A percentile compares a stretch with the other conserved stretches of the same genome.
Evolutionary conservation across 2,888 invertebrate species (phyloP).

Genomic region (Melipona bicolor): DNA sequence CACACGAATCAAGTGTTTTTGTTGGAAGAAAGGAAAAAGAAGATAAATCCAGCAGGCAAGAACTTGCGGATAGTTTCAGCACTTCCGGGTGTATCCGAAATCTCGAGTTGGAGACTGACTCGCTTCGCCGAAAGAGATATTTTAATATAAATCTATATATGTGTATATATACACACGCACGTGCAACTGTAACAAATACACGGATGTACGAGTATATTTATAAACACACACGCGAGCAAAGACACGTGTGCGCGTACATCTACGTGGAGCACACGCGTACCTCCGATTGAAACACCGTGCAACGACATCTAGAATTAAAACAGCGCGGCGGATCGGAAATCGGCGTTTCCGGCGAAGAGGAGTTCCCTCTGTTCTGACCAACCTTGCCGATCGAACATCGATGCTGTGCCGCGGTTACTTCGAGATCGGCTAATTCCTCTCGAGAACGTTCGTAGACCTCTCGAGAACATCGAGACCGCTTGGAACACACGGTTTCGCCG

Average conservation of each 20-base stretch:
- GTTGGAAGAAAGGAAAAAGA: neutral
- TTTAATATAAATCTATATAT: conserved; percentile 64
- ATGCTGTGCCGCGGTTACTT: neutral
- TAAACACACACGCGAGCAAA: conserved; percentile 35
- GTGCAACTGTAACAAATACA: conserved; percentile 2
- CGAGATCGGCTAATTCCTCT: conserved; percentile 24
- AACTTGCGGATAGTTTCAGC: neutral
- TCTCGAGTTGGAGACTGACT: conserved; percentile 26
- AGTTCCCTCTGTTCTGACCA: neutral
- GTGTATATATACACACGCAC: conserved; percentile 31
- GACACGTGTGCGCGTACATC: conserved; percentile 45
- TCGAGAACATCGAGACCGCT: neutral
- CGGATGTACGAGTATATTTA: conserved; percentile 15
- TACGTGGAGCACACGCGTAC: conserved; percentile 17
- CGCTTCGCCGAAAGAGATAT: conserved; percentile 66
- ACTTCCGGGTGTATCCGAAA: neutral
- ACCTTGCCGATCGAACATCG: conserved; percentile 1
- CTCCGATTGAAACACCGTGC: conserved; percentile 66
- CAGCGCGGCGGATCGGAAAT: conserved; percentile 23
- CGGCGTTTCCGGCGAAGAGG: conserved; percentile 15
- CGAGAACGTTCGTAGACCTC: conserved; percentile 16
- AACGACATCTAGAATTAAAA: conserved; percentile 75
- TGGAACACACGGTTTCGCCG: neutral
- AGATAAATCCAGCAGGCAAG: neutral
- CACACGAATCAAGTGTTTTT: neutral